Conservation (phyloP, 2,113 vertebrate genomes). For the Toxotes chatareus region DNA sequence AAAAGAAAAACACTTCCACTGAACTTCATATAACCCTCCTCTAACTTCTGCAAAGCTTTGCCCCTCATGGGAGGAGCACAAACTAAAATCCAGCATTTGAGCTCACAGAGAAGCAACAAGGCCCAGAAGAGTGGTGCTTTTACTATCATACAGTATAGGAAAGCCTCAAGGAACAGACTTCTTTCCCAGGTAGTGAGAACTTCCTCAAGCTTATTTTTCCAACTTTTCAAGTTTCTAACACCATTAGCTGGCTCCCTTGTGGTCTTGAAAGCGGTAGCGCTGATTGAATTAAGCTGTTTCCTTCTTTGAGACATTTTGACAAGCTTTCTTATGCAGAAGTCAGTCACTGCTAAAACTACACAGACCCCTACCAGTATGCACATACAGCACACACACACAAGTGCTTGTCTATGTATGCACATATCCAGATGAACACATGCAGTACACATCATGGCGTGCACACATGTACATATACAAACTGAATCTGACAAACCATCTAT, state of each 20-base stretch:
- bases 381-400: conserved; percentile 3
- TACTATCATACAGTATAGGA: conserved; percentile 77
- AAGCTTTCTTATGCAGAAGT: conserved; percentile 61
- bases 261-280: conserved; percentile 67
- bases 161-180: conserved; percentile 80
- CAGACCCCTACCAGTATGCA: conserved; percentile 20
- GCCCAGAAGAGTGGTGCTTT: conserved; percentile 81
- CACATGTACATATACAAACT: conserved; percentile 37
- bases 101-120: conserved; percentile 83
- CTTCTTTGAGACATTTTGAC: conserved; percentile 74
- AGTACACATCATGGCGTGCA: conserved; percentile 9
- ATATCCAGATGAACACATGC: conserved; percentile 13
- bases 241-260: conserved; percentile 74
- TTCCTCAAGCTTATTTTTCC: conserved; percentile 78
- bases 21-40: conserved; percentile 83
- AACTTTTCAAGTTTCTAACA: conserved; percentile 78
- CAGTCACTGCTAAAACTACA: conserved; percentile 38
- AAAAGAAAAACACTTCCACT: conserved; percentile 71
- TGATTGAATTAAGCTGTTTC: conserved; percentile 81
- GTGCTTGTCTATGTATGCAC: conserved; percentile 25
- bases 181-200: conserved; percentile 82
- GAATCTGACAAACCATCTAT: conserved; percentile 59
- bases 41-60: conserved; percentile 81
- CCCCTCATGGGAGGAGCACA: conserved; percentile 82
- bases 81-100: conserved; percentile 83